These are phyloP conservation scores for Mionectes macconnelli DNA, from an alignment of 2,113 vertebrate species.

Conservation along the genomic window DNA sequence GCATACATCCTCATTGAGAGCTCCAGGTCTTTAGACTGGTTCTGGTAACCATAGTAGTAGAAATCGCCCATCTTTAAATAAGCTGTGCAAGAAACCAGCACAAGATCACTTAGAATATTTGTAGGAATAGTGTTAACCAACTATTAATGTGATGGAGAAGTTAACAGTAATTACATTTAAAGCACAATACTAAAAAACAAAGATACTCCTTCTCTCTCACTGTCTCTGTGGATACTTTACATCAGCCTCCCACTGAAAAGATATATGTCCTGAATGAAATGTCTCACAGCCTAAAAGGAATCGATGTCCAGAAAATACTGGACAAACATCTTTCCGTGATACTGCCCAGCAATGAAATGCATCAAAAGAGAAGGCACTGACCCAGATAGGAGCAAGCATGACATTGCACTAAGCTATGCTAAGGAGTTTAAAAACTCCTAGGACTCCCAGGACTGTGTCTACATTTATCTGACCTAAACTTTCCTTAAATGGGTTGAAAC, in stretches of 20 bases:
- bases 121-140: not conserved
- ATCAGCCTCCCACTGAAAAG: not conserved
- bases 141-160: not conserved
- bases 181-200: not conserved
- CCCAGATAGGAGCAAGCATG: not conserved
- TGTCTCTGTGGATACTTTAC: not conserved
- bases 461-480: not conserved
- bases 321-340: not conserved
- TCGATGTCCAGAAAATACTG: not conserved
- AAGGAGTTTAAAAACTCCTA: not conserved
- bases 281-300: not conserved
- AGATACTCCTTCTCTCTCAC: not conserved
- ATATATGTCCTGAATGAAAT: not conserved
- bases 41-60: conserved; percentile 80
- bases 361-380: not conserved
- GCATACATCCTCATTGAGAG: conserved; percentile 84
- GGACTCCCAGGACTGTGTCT: not conserved
- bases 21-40: conserved; percentile 71
- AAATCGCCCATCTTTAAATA: conserved; percentile 93
- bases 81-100: conserved; percentile 67
- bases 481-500: not conserved
- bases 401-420: not conserved
- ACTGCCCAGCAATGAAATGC: not conserved
- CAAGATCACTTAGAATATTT: not conserved
- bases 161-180: not conserved